Evolutionary conservation across 2,888 invertebrate species (phyloP).

Genomic region (Drosophila borborema): DNA sequence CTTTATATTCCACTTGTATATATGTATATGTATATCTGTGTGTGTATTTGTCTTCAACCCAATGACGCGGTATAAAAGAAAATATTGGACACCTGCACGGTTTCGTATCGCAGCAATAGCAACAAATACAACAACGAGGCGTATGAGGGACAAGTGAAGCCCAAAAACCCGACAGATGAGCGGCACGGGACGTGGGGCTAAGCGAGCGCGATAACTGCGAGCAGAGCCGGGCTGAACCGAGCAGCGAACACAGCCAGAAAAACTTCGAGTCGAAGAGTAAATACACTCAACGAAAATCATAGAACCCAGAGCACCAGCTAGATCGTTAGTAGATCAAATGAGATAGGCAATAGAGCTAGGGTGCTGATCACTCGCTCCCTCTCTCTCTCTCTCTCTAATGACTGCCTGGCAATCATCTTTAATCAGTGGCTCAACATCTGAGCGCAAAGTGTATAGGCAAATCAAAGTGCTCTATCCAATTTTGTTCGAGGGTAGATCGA

Average conservation of each 20-base stretch:
- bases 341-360: background rate
- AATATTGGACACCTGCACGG: slow-evolving; percentile 84
- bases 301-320: background rate
- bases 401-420: background rate
- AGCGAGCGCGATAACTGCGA: slow-evolving; percentile 47
- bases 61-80: slow-evolving; percentile 82
- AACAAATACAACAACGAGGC: slow-evolving; percentile 53
- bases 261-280: slow-evolving; percentile 18
- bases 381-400: background rate
- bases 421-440: background rate
- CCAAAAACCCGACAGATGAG: slow-evolving; percentile 56
- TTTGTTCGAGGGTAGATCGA: slow-evolving; percentile 25
- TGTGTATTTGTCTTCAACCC: slow-evolving; percentile 54
- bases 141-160: slow-evolving; percentile 74
- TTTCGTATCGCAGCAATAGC: slow-evolving; percentile 72
- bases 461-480: background rate
- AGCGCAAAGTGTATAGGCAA: slow-evolving; percentile 6
- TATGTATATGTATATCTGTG: background rate
- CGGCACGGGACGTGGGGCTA: slow-evolving; percentile 40
- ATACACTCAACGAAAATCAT: slow-evolving; percentile 27
- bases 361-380: background rate
- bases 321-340: background rate
- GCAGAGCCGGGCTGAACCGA: background rate
- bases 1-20: slow-evolving; percentile 1
- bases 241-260: background rate